Evolutionary conservation across 2,888 invertebrate species (phyloP).

Genomic region (Biston stratarius): DNA sequence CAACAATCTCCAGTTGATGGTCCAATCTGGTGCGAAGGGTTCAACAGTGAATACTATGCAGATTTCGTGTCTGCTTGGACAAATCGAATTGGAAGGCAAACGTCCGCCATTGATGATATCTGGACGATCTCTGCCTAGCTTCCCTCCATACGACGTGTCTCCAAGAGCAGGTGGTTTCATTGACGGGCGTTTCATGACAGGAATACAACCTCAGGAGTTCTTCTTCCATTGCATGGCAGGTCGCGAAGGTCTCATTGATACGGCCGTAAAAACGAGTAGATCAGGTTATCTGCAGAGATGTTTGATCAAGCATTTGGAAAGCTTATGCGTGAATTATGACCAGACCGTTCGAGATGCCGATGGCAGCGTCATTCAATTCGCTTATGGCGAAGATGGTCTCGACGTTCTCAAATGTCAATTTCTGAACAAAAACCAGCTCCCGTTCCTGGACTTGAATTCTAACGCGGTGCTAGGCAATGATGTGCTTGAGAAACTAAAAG

Average conservation of each 20-base stretch:
- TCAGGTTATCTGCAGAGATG: constrained; percentile 99
- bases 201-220: constrained; percentile 99
- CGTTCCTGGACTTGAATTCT: constrained; percentile 94
- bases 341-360: constrained; percentile 98
- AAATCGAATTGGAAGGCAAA: constrained; percentile 99
- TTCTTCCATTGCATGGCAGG: constrained; percentile 99
- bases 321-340: constrained; percentile 96
- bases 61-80: constrained; percentile 98
- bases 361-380: constrained; percentile 96
- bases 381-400: constrained; percentile 97
- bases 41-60: constrained; percentile 99
- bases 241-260: constrained; percentile 99
- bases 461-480: constrained; percentile 87
- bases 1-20: constrained; percentile 99
- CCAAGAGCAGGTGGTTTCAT: constrained; percentile 99
- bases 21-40: constrained; percentile 99
- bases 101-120: constrained; percentile 98
- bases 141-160: constrained; percentile 93
- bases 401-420: constrained; percentile 96
- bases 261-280: constrained; percentile 99
- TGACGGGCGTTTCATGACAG: constrained; percentile 98
- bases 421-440: constrained; percentile 90
- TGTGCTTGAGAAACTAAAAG: constrained; percentile 86
- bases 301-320: constrained; percentile 98
- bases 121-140: constrained; percentile 97